phyloP scores from a whole-genome alignment of 2,113 vertebrate genomes.

The Monopterus albus region DNA sequence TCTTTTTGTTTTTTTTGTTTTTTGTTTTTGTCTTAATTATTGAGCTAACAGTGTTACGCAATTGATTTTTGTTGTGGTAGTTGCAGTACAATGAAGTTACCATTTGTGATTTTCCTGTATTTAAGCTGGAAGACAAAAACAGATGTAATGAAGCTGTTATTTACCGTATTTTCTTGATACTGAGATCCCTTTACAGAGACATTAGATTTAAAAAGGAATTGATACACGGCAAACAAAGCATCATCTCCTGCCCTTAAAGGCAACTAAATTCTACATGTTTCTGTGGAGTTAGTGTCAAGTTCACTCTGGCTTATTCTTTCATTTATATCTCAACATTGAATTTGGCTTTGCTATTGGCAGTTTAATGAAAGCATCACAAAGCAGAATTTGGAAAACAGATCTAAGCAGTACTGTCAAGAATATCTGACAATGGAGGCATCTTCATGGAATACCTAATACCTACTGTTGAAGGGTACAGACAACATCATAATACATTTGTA shows the following conservation, averaged over 20 bases:
- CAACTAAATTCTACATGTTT: constrained; percentile 44
- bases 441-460: not conserved
- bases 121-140: constrained; percentile 39
- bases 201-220: constrained; percentile 73
- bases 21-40: too few species aligned
- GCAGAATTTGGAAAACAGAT: too few species aligned
- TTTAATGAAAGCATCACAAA: too few species aligned
- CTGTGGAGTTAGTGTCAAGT: constrained; percentile 18
- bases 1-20: constrained; percentile 38
- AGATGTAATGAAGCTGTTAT: constrained; percentile 23
- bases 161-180: constrained; percentile 59
- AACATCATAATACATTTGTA: not conserved
- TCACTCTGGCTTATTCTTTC: too few species aligned
- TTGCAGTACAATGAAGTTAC: constrained; percentile 26
- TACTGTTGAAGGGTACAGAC: not conserved
- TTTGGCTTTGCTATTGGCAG: too few species aligned
- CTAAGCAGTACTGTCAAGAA: too few species aligned
- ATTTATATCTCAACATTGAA: too few species aligned
- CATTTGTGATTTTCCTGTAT: constrained; percentile 12
- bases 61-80: constrained; percentile 40
- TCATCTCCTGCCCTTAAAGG: constrained; percentile 26
- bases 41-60: constrained; percentile 12
- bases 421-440: too few species aligned
- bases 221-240: constrained; percentile 57
- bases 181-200: constrained; percentile 64